Evolutionary conservation across 64 coral and sea anemone species (phyloP), one percentile per base, ranked within the genome.

Genomic region (Hydrozoanthus tunicans): DNA sequence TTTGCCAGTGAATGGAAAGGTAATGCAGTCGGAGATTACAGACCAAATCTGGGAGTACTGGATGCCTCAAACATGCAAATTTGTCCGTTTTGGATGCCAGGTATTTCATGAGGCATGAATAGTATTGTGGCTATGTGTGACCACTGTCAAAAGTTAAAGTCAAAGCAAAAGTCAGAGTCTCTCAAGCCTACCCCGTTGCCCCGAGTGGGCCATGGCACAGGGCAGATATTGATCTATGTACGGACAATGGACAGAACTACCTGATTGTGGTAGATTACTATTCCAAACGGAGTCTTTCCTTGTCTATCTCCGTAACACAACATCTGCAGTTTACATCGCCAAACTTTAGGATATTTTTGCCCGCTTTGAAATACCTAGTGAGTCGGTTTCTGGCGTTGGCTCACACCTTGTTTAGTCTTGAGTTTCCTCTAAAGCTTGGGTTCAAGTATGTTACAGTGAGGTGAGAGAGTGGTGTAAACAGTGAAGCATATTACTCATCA

Each of bases 261-360:
- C 3, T 55, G 24, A 77, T 77, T 53, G 73, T 78, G 57, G 76
- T 78, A 15, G 54, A 57, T 55, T 57, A 57, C n/a, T 78, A 57
- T 15, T 78, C 53, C 9, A 78, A 52, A 12, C 56, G 76, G 76
- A 78, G 57, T 11, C 56, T 20, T 20, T 20, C 20, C 20, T 78
- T 78, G 13, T 57, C 56, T 54, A 78, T 78, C 53, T 78, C 76
- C 56, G 14, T 78, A 56, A 13, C 6, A 78, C 53, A 52, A 78
- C 76, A 78, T 78, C 76, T 58, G 56, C 54, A 78, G 76, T 4
- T 78, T 78, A 15, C 76, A 78, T 78, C 17, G 76, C 53, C 27
- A 78, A 78, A 78, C 53, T 78, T 52, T 57, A 58, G 9, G 76
- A 56, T 57, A 27, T 78, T 57, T 78, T 77, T 78, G 27, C 69